Base-by-base conservation (phyloP, 30 jellyfish, hydroid and myxozoan species). In the Nemopilema nomurai region DNA sequence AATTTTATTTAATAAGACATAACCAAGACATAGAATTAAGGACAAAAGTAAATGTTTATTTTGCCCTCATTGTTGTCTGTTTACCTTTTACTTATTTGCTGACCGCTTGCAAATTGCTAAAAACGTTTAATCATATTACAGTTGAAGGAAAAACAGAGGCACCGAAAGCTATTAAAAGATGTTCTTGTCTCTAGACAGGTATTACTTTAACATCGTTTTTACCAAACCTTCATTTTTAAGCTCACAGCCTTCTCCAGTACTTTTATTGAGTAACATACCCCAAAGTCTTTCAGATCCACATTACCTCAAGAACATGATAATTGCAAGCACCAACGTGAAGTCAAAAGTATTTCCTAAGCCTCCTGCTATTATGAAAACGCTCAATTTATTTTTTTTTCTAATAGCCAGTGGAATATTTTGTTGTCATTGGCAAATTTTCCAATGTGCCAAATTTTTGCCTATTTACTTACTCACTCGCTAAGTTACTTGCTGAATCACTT, bases 101-200 rank as follows among this genome's bases (percentile, higher is more conserved):
- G n/a, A n/a, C n/a, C n/a, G n/a, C n/a, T n/a, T n/a, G n/a, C n/a
- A n/a, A n/a, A n/a, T n/a, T n/a, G n/a, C n/a, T n/a, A n/a, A n/a
- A n/a, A n/a, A n/a, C n/a, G n/a, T n/a, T n/a, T 41, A 41, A 13
- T 41, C 6, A 3, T 41, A 41, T 51, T 70, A 1, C 72, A 90
- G 97, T 79, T 90, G 33, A 83, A 71, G 28, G 92, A 90, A 33
- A 90, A 90, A 83, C 90, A 84, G 51, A 70, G 91, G 7, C 83
- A 83, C 66, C 76, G 91, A 0, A 81, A 70, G 41, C 57, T 90
- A 52, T 76, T 90, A 1, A 88, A 90, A 77, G 92, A 81, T 50
- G 74, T 90, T 19, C 83, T 90, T 57, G 85, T 83, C 25, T 90
- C 97, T 0, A 69, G 97, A 49, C 94, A 90, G 92, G 97, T 83